Evolutionary conservation across 2,113 vertebrate species (phyloP).

Genomic region (Spea bombifrons): DNA sequence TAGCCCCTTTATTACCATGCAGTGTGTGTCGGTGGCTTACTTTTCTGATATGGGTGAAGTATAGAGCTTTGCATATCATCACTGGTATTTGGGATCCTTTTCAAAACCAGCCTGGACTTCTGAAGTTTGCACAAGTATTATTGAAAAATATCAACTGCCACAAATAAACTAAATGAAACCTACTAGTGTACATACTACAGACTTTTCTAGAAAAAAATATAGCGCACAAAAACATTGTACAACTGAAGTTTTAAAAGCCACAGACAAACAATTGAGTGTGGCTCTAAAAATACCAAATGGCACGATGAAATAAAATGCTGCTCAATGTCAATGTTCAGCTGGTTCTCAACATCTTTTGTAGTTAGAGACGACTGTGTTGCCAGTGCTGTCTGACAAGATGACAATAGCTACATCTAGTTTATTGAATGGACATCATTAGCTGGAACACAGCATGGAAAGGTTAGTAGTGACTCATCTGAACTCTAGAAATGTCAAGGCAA

Average conservation of each 20-base stretch:
- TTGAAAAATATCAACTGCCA: too few relatives aligned
- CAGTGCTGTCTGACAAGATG: slow-evolving; percentile 48
- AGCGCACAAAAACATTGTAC: not conserved
- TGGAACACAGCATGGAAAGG: slow-evolving; percentile 57
- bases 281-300: slow-evolving; percentile 9
- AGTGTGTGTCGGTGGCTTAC: too few relatives aligned
- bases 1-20: too few relatives aligned
- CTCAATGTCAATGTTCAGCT: slow-evolving; percentile 29
- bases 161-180: too few relatives aligned
- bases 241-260: not conserved
- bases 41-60: too few relatives aligned
- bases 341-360: slow-evolving; percentile 23
- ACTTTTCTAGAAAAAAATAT: not conserved
- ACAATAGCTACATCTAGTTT: slow-evolving; percentile 49
- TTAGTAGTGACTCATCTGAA: slow-evolving; percentile 64
- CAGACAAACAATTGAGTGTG: not conserved
- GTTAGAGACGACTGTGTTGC: slow-evolving; percentile 50
- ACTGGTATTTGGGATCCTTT: too few relatives aligned
- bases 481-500: slow-evolving; percentile 62
- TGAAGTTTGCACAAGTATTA: too few relatives aligned
- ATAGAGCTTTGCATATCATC: too few relatives aligned
- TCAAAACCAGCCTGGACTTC: too few relatives aligned
- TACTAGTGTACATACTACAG: too few relatives aligned
- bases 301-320: not conserved
- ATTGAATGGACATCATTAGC: slow-evolving; percentile 65